Evolutionary conservation across 2,888 invertebrate genomes (phyloP), one percentile per base, ranked within the genome.

Genomic region (Nezara viridula): DNA sequence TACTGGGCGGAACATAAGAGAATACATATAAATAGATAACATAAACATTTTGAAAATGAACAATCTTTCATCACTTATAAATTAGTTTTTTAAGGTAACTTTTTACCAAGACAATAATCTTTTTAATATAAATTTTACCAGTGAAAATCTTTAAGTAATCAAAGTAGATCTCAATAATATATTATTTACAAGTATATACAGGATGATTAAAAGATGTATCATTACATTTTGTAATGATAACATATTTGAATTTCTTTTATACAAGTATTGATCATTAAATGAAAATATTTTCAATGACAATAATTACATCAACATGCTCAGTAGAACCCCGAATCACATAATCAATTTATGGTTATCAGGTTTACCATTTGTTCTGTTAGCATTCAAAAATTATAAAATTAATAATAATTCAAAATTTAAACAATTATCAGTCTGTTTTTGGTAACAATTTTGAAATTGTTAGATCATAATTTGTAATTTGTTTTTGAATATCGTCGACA

Each of bases 121-220:
- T 66, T 32, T 60, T 27, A 52, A 60, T 60, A 60, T 27, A n/a
- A 16, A 60, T 16, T 27, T 60, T 60, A 73, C 19, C 32, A 21
- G 6, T 73, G 32, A 73, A 73, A 37, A 73, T 27, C 12, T 55
- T 52, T 55, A 55, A 60, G 27, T 27, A 60, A 27, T 27, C 4
- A 60, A 16, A 73, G 60, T 32, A 27, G 27, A 27, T 60, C 27
- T 27, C 60, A 60, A 27, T 60, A 60, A 60, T 37, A 37, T 24
- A 37, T 73, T 73, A 37, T 73, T 73, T 73, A 73, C 66, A 73
- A 37, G 7, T 73, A 73, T 73, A 32, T 73, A 37, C 37, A 73
- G 2, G 6, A 73, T 73, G 37, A 73, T 73, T 73, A 73, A 73
- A 73, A 73, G 16, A 37, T 21, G 37, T 19, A 37, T 73, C 66